phyloP scores from a whole-genome alignment of 2,888 invertebrate genomes.

The Aporophyla lueneburgensis region DNA sequence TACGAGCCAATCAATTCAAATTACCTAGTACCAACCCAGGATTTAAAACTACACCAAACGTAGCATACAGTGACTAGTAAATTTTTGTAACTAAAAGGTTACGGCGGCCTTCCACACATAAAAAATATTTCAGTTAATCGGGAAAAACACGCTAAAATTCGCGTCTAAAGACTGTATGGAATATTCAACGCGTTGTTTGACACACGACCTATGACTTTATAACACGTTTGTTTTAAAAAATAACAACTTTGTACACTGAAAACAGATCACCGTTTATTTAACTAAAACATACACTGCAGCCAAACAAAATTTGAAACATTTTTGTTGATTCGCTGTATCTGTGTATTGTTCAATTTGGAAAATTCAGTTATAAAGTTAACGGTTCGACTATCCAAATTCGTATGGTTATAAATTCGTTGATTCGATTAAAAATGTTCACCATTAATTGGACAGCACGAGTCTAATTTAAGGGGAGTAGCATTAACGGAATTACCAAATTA shows the following conservation, averaged over 20 bases:
- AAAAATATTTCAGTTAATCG: constrained; percentile 6
- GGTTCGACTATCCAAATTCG: constrained; percentile 56
- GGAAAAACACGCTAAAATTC: neutral
- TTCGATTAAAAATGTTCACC: constrained; percentile 77
- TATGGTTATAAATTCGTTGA: constrained; percentile 64
- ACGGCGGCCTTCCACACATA: neutral
- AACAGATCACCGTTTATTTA: constrained; percentile 50
- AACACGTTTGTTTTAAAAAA: constrained; percentile 25
- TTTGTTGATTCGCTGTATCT: constrained; percentile 46
- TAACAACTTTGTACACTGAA: constrained; percentile 36
- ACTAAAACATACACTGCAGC: constrained; percentile 37
- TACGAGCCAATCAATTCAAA: too few relatives aligned
- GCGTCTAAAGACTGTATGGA: constrained; percentile 15
- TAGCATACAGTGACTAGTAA: neutral
- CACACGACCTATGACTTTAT: constrained; percentile 33
- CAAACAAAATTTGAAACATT: constrained; percentile 47
- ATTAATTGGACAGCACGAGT: constrained; percentile 77
- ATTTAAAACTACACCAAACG: neutral
- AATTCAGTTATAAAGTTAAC: constrained; percentile 64
- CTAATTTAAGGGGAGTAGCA: constrained; percentile 76
- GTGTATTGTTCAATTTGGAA: constrained; percentile 60
- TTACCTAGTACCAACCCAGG: too few relatives aligned
- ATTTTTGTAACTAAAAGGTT: neutral
- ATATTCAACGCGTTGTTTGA: constrained; percentile 35
- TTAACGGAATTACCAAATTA: constrained; percentile 82